Evolutionary conservation across 2,888 invertebrate species (phyloP).

Genomic region (Trissolcus brochymenae): DNA sequence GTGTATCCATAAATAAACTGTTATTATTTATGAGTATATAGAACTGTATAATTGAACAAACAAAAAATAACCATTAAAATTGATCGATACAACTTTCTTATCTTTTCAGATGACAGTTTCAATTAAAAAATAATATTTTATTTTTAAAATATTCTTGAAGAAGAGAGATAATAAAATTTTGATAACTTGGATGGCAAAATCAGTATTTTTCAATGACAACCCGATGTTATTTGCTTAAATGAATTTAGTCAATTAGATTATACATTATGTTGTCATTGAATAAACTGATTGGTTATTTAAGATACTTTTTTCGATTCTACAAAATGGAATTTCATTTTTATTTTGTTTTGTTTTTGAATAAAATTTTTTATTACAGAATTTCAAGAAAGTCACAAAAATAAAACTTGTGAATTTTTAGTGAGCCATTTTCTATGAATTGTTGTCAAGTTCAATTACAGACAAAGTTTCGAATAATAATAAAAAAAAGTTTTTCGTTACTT

Average conservation of each 20-base stretch:
- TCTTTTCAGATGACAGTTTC: constrained; percentile 6
- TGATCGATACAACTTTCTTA: constrained; percentile 10
- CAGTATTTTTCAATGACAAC: no score
- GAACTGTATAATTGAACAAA: neutral
- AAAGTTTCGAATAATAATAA: no score
- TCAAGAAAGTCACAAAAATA: neutral
- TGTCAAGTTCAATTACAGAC: constrained; percentile 5
- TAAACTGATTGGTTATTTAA: no score
- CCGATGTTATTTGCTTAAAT: no score
- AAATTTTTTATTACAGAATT: neutral
- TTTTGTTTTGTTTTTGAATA: no score
- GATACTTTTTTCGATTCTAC: no score
- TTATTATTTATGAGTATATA: constrained; percentile 6
- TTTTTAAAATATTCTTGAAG: no score
- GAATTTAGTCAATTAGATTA: no score
- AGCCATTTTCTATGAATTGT: constrained; percentile 23
- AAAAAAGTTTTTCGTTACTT: constrained; percentile 4
- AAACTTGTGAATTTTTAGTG: constrained; percentile 2
- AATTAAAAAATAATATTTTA: neutral
- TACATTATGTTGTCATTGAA: constrained; percentile 22
- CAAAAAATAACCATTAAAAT: constrained; percentile 9
- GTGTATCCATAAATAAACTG: constrained; percentile 18
- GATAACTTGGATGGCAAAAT: no score
- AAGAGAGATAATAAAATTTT: no score
- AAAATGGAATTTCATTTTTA: no score